Evolutionary conservation across 2,797 vertebrate genomes (phyloP).

Genomic region (Chlorospingus semifuscus): DNA sequence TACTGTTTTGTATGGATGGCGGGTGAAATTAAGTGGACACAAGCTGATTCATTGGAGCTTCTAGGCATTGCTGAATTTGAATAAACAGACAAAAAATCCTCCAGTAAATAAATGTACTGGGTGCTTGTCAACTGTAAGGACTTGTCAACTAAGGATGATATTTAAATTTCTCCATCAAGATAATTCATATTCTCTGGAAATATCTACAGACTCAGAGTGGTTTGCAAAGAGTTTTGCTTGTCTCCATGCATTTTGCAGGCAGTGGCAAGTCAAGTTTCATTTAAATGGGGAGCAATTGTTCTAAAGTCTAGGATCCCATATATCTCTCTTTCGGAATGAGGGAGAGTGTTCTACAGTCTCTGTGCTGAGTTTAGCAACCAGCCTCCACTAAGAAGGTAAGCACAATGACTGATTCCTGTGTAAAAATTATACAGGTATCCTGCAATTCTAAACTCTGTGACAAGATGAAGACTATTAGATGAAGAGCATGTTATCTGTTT

Average conservation of each 20-base stretch:
- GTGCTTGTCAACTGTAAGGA: not conserved
- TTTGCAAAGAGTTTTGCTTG: not conserved
- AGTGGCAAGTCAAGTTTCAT: not conserved
- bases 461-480: not conserved
- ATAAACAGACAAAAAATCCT: not conserved
- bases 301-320: not conserved
- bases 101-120: fast-evolving
- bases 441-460: not conserved
- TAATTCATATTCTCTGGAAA: not conserved
- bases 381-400: not conserved
- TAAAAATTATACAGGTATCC: not conserved
- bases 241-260: not conserved
- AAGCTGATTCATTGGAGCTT: not conserved
- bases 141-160: not conserved
- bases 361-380: not conserved
- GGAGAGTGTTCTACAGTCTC: not conserved
- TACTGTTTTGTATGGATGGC: fast-evolving
- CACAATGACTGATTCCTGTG: not conserved
- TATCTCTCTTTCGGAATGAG: not conserved
- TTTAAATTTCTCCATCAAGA: not conserved
- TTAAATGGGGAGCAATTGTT: not conserved
- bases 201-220: not conserved
- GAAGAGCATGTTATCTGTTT: not conserved
- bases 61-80: not conserved
- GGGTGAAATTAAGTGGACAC: fast-evolving